These are phyloP conservation scores for Xiphorhynchus erythropygius DNA, from an alignment of 2,797 vertebrate genomes.

Conservation along the genomic window DNA sequence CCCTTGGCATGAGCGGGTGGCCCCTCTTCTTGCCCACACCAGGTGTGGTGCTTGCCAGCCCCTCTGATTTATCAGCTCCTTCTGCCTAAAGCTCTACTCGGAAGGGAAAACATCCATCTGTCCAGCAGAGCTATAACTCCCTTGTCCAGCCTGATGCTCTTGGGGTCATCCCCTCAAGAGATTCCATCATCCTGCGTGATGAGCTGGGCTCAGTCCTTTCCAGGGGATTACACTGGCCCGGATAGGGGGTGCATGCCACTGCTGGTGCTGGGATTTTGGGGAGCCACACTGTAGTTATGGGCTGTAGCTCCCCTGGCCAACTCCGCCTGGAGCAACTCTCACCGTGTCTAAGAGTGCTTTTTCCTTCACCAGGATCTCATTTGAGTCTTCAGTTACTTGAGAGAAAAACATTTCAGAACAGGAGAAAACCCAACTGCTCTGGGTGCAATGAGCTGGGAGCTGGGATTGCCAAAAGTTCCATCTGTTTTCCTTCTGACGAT, in stretches of 20 bases:
- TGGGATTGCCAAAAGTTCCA: slow-evolving; percentile 60
- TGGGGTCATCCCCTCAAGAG: accelerated
- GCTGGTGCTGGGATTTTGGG: neutral
- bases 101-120: neutral
- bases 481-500: slow-evolving; percentile 59
- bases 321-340: neutral
- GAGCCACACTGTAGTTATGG: neutral
- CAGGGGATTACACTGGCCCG: accelerated
- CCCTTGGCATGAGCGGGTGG: neutral
- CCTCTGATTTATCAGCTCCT: neutral
- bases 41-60: accelerated
- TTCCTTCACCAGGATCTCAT: neutral
- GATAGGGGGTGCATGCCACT: accelerated
- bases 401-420: slow-evolving; percentile 20
- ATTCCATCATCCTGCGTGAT: neutral
- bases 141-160: neutral
- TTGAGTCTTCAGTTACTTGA: slow-evolving; percentile 1
- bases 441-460: neutral
- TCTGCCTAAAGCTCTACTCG: neutral
- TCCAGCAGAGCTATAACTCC: neutral
- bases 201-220: neutral
- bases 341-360: neutral
- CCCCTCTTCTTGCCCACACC: neutral
- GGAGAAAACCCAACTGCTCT: slow-evolving; percentile 56
- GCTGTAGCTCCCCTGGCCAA: neutral